A percentile compares a stretch with the other conserved stretches of the same genome.
Evolutionary conservation across 2,113 vertebrate genomes (phyloP).

Genomic region (Acanthochromis polyacanthus): DNA sequence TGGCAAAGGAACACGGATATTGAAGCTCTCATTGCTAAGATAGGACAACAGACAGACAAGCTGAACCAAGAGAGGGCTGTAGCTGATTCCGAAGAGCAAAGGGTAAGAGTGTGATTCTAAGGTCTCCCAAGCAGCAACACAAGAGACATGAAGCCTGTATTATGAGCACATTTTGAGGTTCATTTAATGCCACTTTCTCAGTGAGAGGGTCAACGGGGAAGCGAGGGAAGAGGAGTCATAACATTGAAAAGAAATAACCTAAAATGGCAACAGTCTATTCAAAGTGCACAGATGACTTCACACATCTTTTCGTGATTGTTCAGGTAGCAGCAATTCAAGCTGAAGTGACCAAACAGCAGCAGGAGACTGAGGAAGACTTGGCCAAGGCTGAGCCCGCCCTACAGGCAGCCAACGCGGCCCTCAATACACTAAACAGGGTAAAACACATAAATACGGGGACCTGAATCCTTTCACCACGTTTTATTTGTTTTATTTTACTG

Average conservation of each 20-base stretch:
- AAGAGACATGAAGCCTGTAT: background rate
- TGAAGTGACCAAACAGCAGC: slow-evolving; percentile 85
- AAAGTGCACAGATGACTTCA: background rate
- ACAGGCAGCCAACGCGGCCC: slow-evolving; percentile 79
- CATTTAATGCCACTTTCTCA: background rate
- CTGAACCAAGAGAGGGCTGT: slow-evolving; percentile 79
- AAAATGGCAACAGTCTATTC: background rate
- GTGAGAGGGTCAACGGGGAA: background rate
- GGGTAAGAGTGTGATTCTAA: slow-evolving; percentile 40
- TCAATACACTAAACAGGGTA: slow-evolving; percentile 82
- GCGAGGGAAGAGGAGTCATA: background rate
- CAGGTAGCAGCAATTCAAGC: slow-evolving; percentile 83
- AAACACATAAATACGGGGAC: slow-evolving; percentile 12
- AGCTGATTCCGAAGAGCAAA: slow-evolving; percentile 80
- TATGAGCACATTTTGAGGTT: background rate
- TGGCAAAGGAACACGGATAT: slow-evolving; percentile 89
- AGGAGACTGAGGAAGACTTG: slow-evolving; percentile 83
- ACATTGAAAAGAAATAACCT: background rate
- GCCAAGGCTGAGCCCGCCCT: slow-evolving; percentile 81
- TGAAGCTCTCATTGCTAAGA: slow-evolving; percentile 83
- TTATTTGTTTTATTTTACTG: slow-evolving; percentile 15
- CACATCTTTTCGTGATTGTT: slow-evolving; percentile 12
- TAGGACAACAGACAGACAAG: slow-evolving; percentile 82
- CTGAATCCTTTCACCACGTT: background rate
- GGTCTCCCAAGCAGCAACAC: background rate